Base-by-base conservation (phyloP, 1,140 invertebrate species). In the Achroia grisella region DNA sequence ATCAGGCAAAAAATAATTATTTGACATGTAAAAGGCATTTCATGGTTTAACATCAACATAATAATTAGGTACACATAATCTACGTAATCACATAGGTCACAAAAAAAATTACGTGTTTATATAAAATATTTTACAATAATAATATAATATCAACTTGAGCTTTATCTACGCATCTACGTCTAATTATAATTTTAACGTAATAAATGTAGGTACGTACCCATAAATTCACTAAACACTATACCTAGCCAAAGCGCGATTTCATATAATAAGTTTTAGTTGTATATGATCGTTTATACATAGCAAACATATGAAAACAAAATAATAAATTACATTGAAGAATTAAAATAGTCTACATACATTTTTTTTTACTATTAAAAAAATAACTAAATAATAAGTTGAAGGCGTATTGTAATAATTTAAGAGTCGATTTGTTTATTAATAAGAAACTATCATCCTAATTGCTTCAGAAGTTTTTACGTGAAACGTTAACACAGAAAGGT, bases 11-110 rank as follows among this genome's bases (percentile, higher is more conserved):
- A 12, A 53, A 62, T 58, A 50, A 56, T 15, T 37, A 31, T 52
- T 56, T 45, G 33, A 62, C 31, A 46, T 55, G 49, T 73, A 64
- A 53, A 78, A 78, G 76, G 76, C 76, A 80, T 77, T 80, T 78
- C 74, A 62, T 72, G 76, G 71, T 70, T 55, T 47, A 44, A 60
- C 54, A 61, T 50, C 46, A 55, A 59, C 45, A 60, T 45, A 54
- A 48, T 23, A 44, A 39, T 36, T 46, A n/a, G n/a, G n/a, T n/a
- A 36, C 53, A 56, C 30, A 51, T 52, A 14, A 35, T 42, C 37
- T 47, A 42, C 31, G 41, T 48, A 50, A 36, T 15, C 43, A 12
- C 32, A 32, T 39, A 9, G 10, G 10, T 34, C 10, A 14, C 52
- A 52, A 42, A 46, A 39, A 30, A 46, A 32, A 31, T 44, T 40